phyloP scores from a whole-genome alignment of 2,888 invertebrate genomes.

The Opisthograptis luteolata region DNA sequence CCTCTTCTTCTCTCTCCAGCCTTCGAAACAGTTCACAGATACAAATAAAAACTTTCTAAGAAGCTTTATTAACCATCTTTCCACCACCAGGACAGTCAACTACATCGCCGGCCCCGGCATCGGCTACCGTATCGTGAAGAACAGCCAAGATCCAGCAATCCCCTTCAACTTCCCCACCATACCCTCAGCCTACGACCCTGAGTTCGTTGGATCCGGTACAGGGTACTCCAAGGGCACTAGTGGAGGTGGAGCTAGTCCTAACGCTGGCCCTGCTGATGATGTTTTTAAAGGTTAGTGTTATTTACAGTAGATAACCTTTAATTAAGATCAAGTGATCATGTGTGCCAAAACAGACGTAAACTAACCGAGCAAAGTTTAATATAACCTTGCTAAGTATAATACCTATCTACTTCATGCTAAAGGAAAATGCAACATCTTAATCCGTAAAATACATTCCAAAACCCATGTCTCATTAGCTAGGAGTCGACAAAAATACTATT shows the following conservation, averaged over 20 bases:
- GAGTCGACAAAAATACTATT: too few relatives aligned
- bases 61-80: background rate
- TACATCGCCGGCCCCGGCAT: conserved; percentile 92
- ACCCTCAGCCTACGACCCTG: conserved; percentile 82
- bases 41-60: too few relatives aligned
- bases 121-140: conserved; percentile 90
- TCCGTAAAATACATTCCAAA: too few relatives aligned
- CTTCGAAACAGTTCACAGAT: too few relatives aligned
- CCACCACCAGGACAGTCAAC: conserved; percentile 85
- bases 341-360: too few relatives aligned
- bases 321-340: too few relatives aligned
- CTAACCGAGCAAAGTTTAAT: too few relatives aligned
- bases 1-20: too few relatives aligned
- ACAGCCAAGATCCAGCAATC: conserved; percentile 87
- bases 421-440: too few relatives aligned
- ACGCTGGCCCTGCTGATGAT: conserved; percentile 57
- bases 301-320: background rate
- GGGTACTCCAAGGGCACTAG: conserved; percentile 39
- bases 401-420: too few relatives aligned
- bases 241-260: conserved; percentile 50
- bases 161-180: conserved; percentile 85
- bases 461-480: too few relatives aligned
- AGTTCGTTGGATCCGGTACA: conserved; percentile 68
- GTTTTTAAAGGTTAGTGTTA: conserved; percentile 69
- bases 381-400: too few relatives aligned